Evolutionary conservation across 2,888 invertebrate species (phyloP).

Genomic region (Pharmacophagus antenor): DNA sequence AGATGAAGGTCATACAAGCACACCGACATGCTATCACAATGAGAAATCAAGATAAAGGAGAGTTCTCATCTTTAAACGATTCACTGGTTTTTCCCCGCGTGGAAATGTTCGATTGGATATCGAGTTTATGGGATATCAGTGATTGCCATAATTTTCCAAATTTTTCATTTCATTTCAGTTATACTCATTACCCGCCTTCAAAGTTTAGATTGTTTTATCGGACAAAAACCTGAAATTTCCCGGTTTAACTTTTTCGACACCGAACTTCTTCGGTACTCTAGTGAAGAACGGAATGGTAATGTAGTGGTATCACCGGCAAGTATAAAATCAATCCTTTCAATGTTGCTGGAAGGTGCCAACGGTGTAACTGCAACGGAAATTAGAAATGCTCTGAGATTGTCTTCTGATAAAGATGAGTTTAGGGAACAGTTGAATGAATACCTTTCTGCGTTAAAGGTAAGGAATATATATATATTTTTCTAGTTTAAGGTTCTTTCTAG

Average conservation of each 20-base stretch:
- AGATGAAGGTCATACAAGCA: not conserved
- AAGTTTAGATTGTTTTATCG: slow-evolving; percentile 43
- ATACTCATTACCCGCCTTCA: slow-evolving; percentile 44
- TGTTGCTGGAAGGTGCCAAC: slow-evolving; percentile 83
- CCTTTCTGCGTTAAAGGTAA: slow-evolving; percentile 56
- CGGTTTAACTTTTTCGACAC: slow-evolving; percentile 80
- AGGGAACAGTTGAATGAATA: slow-evolving; percentile 58
- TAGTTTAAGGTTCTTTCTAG: no score
- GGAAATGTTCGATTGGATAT: not conserved
- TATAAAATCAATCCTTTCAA: slow-evolving; percentile 82
- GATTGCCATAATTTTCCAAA: not conserved
- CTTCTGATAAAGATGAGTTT: slow-evolving; percentile 55
- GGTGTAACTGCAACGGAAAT: slow-evolving; percentile 82
- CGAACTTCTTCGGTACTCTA: slow-evolving; percentile 72
- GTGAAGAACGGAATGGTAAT: slow-evolving; percentile 71
- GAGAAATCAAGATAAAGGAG: not conserved
- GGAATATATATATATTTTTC: not conserved
- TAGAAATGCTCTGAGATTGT: slow-evolving; percentile 77
- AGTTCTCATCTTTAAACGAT: not conserved
- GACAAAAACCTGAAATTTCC: slow-evolving; percentile 39
- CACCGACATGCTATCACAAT: not conserved
- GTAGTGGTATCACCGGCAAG: slow-evolving; percentile 85
- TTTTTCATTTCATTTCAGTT: slow-evolving; percentile 41
- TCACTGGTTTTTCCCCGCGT: not conserved
- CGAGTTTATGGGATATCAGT: no score